These are phyloP conservation scores for Tinamus major DNA, from an alignment of 2,797 vertebrate genomes.

Conservation along the genomic window DNA sequence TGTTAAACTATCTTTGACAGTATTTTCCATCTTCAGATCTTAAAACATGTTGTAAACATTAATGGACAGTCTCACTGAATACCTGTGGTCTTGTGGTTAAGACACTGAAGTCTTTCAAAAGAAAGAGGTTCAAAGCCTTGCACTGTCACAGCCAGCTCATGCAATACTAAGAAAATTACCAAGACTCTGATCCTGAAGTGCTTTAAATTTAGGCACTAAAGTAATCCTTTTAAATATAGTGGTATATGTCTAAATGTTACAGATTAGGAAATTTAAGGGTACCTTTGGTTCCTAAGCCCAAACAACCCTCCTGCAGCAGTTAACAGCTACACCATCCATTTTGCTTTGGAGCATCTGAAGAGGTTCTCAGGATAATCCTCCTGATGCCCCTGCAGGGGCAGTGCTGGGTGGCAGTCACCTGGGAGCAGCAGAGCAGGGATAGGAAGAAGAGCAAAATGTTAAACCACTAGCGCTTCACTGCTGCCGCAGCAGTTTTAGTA, in stretches of 20 bases:
- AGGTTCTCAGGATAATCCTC: neutral
- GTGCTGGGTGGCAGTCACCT: neutral
- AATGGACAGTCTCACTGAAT: slow-evolving; percentile 47
- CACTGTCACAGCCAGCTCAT: slow-evolving; percentile 4
- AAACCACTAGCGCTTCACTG: neutral
- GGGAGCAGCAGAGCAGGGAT: neutral
- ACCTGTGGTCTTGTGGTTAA: slow-evolving; percentile 65
- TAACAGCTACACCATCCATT: neutral
- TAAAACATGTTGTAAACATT: slow-evolving; percentile 20
- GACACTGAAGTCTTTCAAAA: slow-evolving; percentile 38
- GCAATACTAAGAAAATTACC: neutral
- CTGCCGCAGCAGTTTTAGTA: neutral
- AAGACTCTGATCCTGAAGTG: neutral
- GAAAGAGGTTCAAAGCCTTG: slow-evolving; percentile 34
- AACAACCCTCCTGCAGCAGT: neutral
- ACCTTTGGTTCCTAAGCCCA: neutral
- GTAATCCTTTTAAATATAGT: neutral
- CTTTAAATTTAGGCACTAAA: neutral
- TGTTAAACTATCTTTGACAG: neutral
- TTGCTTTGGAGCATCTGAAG: neutral
- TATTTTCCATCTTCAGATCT: slow-evolving; percentile 18
- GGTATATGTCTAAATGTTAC: neutral
- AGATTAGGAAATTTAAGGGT: neutral
- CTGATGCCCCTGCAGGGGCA: fast-evolving
- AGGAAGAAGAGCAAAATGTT: neutral